A percentile compares a stretch with the other conserved stretches of the same genome.
Conservation (phyloP, 2,113 vertebrate genomes). For the Urocolius indicus region DNA sequence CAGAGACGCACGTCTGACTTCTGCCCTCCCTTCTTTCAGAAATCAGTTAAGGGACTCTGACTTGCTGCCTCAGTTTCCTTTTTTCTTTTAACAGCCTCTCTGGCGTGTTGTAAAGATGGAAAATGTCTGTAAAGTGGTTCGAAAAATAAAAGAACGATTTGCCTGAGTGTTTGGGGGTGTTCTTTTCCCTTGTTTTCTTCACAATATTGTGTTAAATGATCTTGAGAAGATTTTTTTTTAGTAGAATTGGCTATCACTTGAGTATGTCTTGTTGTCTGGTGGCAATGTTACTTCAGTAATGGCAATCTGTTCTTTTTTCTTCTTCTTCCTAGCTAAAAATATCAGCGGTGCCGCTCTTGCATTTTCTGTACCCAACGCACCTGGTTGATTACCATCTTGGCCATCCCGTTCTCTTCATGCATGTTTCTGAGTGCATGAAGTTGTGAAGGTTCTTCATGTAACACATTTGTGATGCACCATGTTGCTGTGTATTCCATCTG, state of each 20-base stretch:
- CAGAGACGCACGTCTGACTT: neutral
- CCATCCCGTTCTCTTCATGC: constrained; percentile 80
- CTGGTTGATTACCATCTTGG: constrained; percentile 73
- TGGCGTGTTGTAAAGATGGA: neutral
- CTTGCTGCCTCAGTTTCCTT: constrained; percentile 16
- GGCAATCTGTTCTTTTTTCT: constrained; percentile 29
- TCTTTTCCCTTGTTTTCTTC: neutral
- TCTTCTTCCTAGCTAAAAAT: constrained; percentile 77
- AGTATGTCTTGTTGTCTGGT: constrained; percentile 30
- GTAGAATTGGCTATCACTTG: neutral
- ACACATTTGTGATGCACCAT: constrained; percentile 73
- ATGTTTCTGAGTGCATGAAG: constrained; percentile 84
- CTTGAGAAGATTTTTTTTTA: neutral
- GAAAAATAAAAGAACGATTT: constrained; percentile 15
- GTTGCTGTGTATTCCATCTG: constrained; percentile 76
- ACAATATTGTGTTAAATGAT: neutral
- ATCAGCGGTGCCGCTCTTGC: constrained; percentile 69
- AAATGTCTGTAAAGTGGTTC: constrained; percentile 11
- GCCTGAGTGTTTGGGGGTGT: neutral
- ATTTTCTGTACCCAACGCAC: constrained; percentile 73
- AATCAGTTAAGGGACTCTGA: neutral
- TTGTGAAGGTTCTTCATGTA: constrained; percentile 78
- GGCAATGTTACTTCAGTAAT: constrained; percentile 37
- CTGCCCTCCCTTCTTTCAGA: neutral
- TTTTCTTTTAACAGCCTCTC: neutral